phyloP scores from a whole-genome alignment of 2,888 invertebrate species.

The Deilephila porcellus region DNA sequence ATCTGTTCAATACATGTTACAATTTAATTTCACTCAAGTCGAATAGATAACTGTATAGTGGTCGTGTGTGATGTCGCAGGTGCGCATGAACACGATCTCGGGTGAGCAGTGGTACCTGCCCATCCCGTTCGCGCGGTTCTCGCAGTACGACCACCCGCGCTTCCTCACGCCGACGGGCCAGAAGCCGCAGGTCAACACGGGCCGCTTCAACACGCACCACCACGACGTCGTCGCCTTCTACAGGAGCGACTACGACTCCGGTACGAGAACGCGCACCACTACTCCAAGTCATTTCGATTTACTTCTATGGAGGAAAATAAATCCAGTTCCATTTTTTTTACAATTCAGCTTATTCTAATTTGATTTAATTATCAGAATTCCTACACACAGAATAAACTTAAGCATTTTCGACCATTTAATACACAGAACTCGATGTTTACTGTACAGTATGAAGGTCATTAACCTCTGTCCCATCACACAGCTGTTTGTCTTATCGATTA shows the following conservation, averaged over 20 bases:
- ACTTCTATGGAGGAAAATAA: no score
- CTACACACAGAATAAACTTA: no score
- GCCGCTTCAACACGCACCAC: constrained; percentile 69
- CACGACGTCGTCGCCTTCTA: constrained; percentile 92
- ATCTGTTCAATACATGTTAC: no score
- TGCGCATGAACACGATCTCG: constrained; percentile 96
- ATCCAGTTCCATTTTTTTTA: no score
- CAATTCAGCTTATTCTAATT: no score
- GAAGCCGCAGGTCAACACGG: constrained; percentile 86
- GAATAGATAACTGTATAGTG: background rate
- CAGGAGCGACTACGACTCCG: constrained; percentile 89
- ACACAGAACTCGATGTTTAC: no score
- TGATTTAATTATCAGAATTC: no score
- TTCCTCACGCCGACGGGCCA: constrained; percentile 85
- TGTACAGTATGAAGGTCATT: no score
- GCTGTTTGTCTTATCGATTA: no score
- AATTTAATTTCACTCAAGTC: background rate
- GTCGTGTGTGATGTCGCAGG: constrained; percentile 85
- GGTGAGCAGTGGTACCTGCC: constrained; percentile 96
- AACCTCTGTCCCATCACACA: no score
- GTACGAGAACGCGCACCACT: constrained; percentile 34
- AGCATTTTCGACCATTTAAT: no score
- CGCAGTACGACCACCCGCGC: constrained; percentile 90
- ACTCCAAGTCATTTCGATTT: background rate
- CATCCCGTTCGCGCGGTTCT: constrained; percentile 95